Base-by-base conservation (phyloP, 2,113 vertebrate genomes). In the Pachyramphus minor region DNA sequence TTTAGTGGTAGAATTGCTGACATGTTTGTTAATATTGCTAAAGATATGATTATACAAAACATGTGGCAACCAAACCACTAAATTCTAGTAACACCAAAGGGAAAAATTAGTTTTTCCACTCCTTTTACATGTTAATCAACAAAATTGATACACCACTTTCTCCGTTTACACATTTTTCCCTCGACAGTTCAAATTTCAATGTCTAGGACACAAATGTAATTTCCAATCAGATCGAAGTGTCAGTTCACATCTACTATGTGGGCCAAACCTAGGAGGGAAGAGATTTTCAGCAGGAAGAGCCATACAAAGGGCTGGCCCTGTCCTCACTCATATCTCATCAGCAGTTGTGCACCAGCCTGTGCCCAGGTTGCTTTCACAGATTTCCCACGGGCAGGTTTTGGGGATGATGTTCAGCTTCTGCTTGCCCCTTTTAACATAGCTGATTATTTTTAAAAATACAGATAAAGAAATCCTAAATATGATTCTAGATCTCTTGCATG, bases 291-390 rank as follows among this genome's bases (percentile, higher is more conserved):
- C 30, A 73, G 20, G 15, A 27, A 55, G 11, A 68, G 33, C 12
- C 39, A 44, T 44, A n/a, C 56, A 75, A 72, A 25, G 33, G 47
- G 12, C 47, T 63, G 45, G 15, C n/a, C 39, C 23, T 59, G 17
- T n/a, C 45, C 31, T 81, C 24, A 24, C 9, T n/a, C 5, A 0
- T 63, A 22, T 47, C 67, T 49, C 31, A n/a, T 13, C 5, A 14
- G 14, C 41, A 67, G 44, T 39, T 60, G 12, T 33, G 35, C 9
- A 13, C 5, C 9, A 2, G 0, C 1, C 1, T 44, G 28, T 53
- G 21, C 28, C 37, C 31, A 27, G 11, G 5, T 2, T 62, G 5
- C 45, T 52, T 73, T 85, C 66, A 78, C 42, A 79, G 39, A 22
- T 49, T 85, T 17, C 28, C 19, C 56, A 20, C 35, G 42, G 53